Evolutionary conservation across 1,140 invertebrate genomes (phyloP), one percentile per base, ranked within the genome.

Genomic region (Latrodectus geometricus): DNA sequence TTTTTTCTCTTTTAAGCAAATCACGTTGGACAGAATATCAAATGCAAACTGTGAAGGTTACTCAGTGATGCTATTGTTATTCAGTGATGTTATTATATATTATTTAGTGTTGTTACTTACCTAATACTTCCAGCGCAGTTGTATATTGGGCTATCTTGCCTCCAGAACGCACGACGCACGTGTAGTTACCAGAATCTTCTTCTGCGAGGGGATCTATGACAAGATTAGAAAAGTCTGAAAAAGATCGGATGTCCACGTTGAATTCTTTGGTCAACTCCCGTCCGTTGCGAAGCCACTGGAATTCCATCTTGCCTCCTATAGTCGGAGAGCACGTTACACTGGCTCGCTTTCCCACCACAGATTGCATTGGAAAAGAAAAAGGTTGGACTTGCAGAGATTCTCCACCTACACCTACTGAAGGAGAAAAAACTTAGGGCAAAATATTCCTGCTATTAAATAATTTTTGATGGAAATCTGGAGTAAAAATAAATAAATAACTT

Each of bases 141-240:
- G 82, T 85, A 35, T 68, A 85, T 12, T 73, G 76, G 11, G 11
- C 73, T 17, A 23, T 76, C 2, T 49, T 17, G 0, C 73, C 73
- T 76, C 61, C 50, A 14, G 72, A 17, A 23, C 20, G 49, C 8
- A 69, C 74, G 20, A 85, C 9, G 35, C 82, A 85, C 0, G 82
- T 76, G 69, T 85, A 85, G 23, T 85, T 85, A 7, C 82, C 82
- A 54, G 56, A 76, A 15, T 85, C 82, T 52, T 76, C 74, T 75
- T 75, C 54, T n/a, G 17, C 66, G 66, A 85, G 49, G 50, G 82
- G 82, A 66, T 85, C 72, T 21, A 85, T 77, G 8, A 85, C 72
- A n/a, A 85, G 21, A 17, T n/a, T 76, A 9, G 82, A 85, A 12
- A 82, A 4, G 17, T 75, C 56, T 4, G 82, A 21, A n/a, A 76